Percentiles rank a stretch among this genome's conserved stretches.
Evolutionary conservation across 2,797 vertebrate species (phyloP).

Genomic region (Meriones psammophilus): DNA sequence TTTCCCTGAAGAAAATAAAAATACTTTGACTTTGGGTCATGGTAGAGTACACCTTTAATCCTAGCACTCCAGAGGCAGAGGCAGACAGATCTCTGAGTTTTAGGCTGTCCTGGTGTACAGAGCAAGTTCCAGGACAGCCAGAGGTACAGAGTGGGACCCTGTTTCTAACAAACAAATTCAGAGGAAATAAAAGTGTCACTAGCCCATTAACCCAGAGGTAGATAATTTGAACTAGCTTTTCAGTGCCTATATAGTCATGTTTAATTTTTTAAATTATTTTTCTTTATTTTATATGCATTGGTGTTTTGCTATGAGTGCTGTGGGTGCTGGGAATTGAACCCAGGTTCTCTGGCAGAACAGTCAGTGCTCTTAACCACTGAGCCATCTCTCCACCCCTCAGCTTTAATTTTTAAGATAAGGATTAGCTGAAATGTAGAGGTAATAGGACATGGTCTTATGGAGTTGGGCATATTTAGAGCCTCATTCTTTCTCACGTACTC

Average conservation of each 20-base stretch:
- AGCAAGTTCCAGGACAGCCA: not conserved
- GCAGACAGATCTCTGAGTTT: not conserved
- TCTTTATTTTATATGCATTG: too few species aligned
- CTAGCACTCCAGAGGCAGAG: not conserved
- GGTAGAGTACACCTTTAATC: not conserved
- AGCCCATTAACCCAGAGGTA: constrained; percentile 9
- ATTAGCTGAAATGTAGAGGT: not conserved
- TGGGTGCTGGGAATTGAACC: too few species aligned
- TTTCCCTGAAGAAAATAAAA: too few species aligned
- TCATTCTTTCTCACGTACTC: not conserved
- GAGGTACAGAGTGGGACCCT: not conserved
- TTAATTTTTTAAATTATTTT: too few species aligned
- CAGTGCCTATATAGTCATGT: not conserved
- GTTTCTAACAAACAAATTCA: not conserved
- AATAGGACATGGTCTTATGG: not conserved
- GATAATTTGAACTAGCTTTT: constrained; percentile 11
- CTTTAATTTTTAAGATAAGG: constrained; percentile 50
- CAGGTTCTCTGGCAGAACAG: too few species aligned
- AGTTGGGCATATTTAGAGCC: constrained; percentile 5
- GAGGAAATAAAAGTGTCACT: constrained; percentile 42
- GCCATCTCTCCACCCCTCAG: not conserved
- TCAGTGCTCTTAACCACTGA: too few species aligned
- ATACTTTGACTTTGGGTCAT: too few species aligned
- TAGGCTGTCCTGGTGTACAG: not conserved
- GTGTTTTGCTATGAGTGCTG: too few species aligned